Evolutionary conservation across 2,888 invertebrate genomes (phyloP).

Genomic region (Aproaerema taeniolella): DNA sequence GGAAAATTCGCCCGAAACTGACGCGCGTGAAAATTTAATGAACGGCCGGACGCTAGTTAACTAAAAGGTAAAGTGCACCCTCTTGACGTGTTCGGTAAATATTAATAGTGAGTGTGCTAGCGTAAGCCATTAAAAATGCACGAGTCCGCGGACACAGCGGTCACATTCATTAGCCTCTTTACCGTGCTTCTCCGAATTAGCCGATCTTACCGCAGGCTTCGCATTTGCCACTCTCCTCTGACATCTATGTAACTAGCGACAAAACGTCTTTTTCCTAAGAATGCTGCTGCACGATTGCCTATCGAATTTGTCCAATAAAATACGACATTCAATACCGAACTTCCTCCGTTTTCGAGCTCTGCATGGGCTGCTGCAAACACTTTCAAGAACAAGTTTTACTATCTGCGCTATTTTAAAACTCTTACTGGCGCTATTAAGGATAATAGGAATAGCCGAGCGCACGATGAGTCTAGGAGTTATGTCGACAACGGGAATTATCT

Average conservation of each 20-base stretch:
- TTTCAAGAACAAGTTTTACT: slow-evolving; percentile 66
- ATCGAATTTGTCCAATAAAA: slow-evolving; percentile 66
- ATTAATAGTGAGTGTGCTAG: slow-evolving; percentile 75
- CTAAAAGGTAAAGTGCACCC: slow-evolving; percentile 78
- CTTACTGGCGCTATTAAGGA: slow-evolving; percentile 71
- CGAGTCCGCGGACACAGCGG: slow-evolving; percentile 66
- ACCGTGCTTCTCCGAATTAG: slow-evolving; percentile 42
- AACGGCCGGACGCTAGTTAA: slow-evolving; percentile 78
- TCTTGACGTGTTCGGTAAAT: slow-evolving; percentile 78
- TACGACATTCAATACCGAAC: slow-evolving; percentile 62
- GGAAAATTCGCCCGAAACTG: slow-evolving; percentile 77
- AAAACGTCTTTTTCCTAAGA: slow-evolving; percentile 32
- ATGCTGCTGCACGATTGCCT: slow-evolving; percentile 29
- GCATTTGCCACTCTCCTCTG: slow-evolving; percentile 16
- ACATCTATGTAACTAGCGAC: too few relatives aligned
- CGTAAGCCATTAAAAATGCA: slow-evolving; percentile 75
- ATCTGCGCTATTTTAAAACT: slow-evolving; percentile 71
- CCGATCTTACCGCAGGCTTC: slow-evolving; percentile 19
- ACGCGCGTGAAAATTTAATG: slow-evolving; percentile 79
- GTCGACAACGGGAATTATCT: slow-evolving; percentile 58
- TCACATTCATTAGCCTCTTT: slow-evolving; percentile 61
- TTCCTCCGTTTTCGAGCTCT: slow-evolving; percentile 47
- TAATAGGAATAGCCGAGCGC: slow-evolving; percentile 69
- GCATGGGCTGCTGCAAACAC: slow-evolving; percentile 61
- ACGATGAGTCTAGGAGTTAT: slow-evolving; percentile 67